Evolutionary conservation across 2,888 invertebrate species (phyloP), one percentile per base, ranked within the genome.

Genomic region (Chydorus sphaericus): DNA sequence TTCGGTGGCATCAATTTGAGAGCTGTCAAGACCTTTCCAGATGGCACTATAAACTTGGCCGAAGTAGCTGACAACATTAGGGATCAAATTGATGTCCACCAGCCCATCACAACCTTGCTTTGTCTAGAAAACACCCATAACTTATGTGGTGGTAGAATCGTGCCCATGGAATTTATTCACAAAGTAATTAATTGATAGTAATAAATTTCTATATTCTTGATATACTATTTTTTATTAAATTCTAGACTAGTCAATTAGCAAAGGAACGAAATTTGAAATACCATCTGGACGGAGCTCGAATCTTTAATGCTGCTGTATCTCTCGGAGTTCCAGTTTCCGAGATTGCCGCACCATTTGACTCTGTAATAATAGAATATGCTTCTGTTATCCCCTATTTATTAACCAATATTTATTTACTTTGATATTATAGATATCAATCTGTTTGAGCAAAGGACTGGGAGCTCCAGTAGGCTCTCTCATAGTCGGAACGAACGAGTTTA

Each of bases 111-210:
- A 0, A 74, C 79, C 23, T 69, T 94, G 50, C 80, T 94, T 14
- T 78, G 85, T 51, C 78, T 93, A 8, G 96, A 96, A 71, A 94
- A 94, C 66, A 92, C 94, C 0, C 89, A 93, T 63, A 91, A 91
- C 65, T 78, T 79, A 64, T 85, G 87, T 66, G 91, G 91, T 11
- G 96, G 96, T 33, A 84, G 82, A 73, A 83, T 84, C 1, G 64
- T 96, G 6, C 86, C 92, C 0, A 66, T 86, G 23, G 72, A 78
- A 33, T 96, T 88, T 82, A 67, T 96, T 51, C 78, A 85, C 62
- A 74, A 83, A 62, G 76, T 75, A 62, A 14, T 10, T 44, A 16
- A 4, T 26, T 39, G 8, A 16, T n/a, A 3, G 23, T 2, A 11
- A 11, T 29, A 7, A 18, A 16, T n/a, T n/a, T n/a, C n/a, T n/a